Evolutionary conservation across 2,113 vertebrate species (phyloP), one percentile per base, ranked within the genome.

Genomic region (Galeopterus variegatus): DNA sequence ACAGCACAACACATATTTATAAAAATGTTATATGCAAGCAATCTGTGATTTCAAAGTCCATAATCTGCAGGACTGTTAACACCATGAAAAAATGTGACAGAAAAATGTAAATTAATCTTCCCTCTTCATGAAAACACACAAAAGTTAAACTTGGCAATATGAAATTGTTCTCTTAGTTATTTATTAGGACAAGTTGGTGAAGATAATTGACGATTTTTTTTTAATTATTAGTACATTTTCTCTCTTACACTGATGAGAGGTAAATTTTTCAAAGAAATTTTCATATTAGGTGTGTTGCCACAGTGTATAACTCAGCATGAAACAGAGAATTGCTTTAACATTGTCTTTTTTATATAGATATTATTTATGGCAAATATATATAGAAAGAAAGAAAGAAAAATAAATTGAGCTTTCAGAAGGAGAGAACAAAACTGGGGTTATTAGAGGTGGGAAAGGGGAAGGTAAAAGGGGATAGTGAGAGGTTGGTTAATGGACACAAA

Each of bases 271-370:
- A 92, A 81, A 90, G 33, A 48, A 72, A 79, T 60, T 58, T 65
- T 80, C 45, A 52, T n/a, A 62, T 41, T 64, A 73, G 24, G 14
- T 84, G 5, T 69, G 2, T 48, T 10, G 31, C 21, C 41, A 31
- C 56, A 79, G 5, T 88, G 75, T 85, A 56, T 8, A 96, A 96
- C 48, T 88, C 60, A 94, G 36, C 48, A 54, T 11, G 48, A 69
- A 65, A 94, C 5, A 76, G 48, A 83, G 28, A 19, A 31, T 3
- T 13, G 45, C 7, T 93, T 92, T 96, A 54, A 84, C 4, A 19
- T 64, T 24, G 31, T 62, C n/a, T 24, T 72, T 77, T 86, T 45
- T 79, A 24, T 18, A 31, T 24, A 84, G 54, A n/a, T 50, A 88
- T 70, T 64, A 88, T 79, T 76, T 89, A 95, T 64, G 21, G 80